These are phyloP conservation scores for Chrysolina americana DNA, from an alignment of 2,888 invertebrate species.

Conservation along the genomic window DNA sequence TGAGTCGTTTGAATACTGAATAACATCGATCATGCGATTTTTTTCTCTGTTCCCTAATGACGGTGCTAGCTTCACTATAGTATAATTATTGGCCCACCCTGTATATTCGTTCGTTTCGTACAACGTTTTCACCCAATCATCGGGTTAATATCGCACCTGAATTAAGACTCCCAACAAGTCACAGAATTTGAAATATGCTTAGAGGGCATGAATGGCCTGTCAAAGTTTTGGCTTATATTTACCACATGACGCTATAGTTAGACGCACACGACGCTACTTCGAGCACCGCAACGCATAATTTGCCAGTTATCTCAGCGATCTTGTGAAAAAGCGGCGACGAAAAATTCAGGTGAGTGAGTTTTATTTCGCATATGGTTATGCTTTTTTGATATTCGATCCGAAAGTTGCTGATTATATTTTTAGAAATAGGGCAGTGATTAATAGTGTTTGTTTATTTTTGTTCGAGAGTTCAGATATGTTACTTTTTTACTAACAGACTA, in stretches of 20 bases:
- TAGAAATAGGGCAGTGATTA: not conserved
- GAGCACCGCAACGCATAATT: slow-evolving; percentile 47
- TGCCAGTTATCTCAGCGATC: slow-evolving; percentile 62
- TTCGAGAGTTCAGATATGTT: not conserved
- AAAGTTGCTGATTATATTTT: slow-evolving; percentile 1
- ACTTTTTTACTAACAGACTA: no score
- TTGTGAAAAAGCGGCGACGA: slow-evolving; percentile 63
- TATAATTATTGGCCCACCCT: no score
- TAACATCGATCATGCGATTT: no score
- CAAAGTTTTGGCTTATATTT: slow-evolving; percentile 12
- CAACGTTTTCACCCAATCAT: no score
- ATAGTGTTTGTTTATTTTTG: slow-evolving; percentile 6
- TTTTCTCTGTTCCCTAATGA: no score
- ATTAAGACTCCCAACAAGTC: not conserved
- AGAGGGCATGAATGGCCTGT: slow-evolving; percentile 10
- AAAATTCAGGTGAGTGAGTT: slow-evolving; percentile 25
- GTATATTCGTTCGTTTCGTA: no score
- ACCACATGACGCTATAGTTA: slow-evolving; percentile 14
- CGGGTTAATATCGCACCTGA: not conserved
- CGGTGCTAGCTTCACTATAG: no score
- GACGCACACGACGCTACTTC: slow-evolving; percentile 38
- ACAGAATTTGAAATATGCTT: not conserved
- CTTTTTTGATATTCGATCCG: not conserved
- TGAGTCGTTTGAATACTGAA: no score
- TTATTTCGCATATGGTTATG: not conserved